phyloP scores from a whole-genome alignment of 1,140 invertebrate genomes.

The Philopotamus ludificatus region DNA sequence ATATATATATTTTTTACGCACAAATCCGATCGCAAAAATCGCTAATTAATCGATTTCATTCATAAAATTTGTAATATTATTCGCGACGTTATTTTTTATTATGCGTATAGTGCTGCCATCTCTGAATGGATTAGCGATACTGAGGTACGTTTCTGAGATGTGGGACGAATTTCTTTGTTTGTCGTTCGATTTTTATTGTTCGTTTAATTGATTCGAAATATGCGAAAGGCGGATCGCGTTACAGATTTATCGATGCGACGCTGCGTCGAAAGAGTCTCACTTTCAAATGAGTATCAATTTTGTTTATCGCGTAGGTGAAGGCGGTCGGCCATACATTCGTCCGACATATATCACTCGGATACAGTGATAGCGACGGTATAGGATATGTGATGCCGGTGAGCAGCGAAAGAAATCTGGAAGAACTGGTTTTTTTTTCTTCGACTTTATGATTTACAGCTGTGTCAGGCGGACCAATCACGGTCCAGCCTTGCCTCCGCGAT shows the following conservation, averaged over 20 bases:
- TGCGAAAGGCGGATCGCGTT: constrained; percentile 1
- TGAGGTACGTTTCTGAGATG: no score
- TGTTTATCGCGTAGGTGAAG: constrained; percentile 25
- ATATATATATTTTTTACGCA: no score
- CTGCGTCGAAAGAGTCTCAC: background rate
- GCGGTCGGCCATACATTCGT: constrained; percentile 10
- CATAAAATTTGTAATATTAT: no score
- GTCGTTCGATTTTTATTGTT: no score
- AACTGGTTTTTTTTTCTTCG: constrained; percentile 36
- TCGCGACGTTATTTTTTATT: no score
- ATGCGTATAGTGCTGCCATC: no score
- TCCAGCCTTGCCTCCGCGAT: constrained; percentile 35
- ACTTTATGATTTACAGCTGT: constrained; percentile 41
- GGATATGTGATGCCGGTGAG: constrained; percentile 19
- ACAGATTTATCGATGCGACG: constrained; percentile 22
- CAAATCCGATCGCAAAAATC: no score
- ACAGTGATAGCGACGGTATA: background rate
- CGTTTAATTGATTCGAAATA: no score
- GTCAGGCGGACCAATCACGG: constrained; percentile 35
- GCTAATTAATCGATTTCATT: no score
- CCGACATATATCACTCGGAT: constrained; percentile 36
- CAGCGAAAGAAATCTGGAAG: constrained; percentile 31
- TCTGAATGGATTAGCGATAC: no score
- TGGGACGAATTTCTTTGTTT: no score
- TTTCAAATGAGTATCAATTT: constrained; percentile 31